These are phyloP conservation scores for Engystomops pustulosus DNA, from an alignment of 2,113 vertebrate species.

Conservation along the genomic window DNA sequence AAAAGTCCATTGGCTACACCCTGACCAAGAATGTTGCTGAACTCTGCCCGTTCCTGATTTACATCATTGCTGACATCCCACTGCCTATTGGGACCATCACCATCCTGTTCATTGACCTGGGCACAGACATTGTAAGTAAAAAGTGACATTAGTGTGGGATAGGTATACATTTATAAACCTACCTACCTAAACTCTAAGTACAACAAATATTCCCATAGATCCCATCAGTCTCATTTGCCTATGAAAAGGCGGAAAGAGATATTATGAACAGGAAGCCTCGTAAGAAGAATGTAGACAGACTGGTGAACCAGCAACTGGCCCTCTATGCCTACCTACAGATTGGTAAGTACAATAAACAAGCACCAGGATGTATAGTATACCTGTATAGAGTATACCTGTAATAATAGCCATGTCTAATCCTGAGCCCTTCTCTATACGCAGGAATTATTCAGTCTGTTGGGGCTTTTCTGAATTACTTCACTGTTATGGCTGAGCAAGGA, in stretches of 20 bases:
- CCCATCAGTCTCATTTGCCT: slow-evolving; percentile 80
- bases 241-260: slow-evolving; percentile 80
- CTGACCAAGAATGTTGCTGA: slow-evolving; percentile 84
- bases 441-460: slow-evolving; percentile 79
- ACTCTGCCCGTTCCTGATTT: slow-evolving; percentile 81
- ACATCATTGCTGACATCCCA: slow-evolving; percentile 75
- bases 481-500: slow-evolving; percentile 75
- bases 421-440: slow-evolving; percentile 55
- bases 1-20: slow-evolving; percentile 83
- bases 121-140: slow-evolving; percentile 79
- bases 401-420: not conserved
- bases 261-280: slow-evolving; percentile 83
- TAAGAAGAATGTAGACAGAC: slow-evolving; percentile 74
- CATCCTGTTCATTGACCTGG: slow-evolving; percentile 81
- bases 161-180: no score
- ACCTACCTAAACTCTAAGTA: not conserved
- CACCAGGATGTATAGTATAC: no score
- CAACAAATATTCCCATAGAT: slow-evolving; percentile 68
- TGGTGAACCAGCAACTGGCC: slow-evolving; percentile 76
- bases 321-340: slow-evolving; percentile 81
- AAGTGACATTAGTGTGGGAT: not conserved
- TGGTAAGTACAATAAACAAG: no score
- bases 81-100: slow-evolving; percentile 83
- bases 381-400: no score
- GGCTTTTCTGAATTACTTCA: slow-evolving; percentile 78